phyloP scores from a whole-genome alignment of 2,888 invertebrate species.

The Metalampra italica region DNA sequence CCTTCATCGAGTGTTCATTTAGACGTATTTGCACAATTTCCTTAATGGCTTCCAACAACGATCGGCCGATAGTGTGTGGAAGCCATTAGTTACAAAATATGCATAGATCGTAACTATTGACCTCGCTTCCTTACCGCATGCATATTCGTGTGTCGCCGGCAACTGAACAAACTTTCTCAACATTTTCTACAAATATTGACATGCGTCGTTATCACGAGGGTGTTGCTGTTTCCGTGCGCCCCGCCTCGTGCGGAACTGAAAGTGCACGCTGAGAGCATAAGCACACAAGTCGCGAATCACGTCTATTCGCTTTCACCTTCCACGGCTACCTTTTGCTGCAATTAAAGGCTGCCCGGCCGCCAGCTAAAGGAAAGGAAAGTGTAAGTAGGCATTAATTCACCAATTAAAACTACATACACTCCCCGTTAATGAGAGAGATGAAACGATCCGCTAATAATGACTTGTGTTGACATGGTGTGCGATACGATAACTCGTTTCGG shows the following conservation, averaged over 20 bases:
- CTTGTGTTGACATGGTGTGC: constrained; percentile 13
- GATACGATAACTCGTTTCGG: constrained; percentile 23
- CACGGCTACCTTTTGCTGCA: constrained; percentile 28
- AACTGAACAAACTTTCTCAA: constrained; percentile 35
- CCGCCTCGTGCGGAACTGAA: constrained; percentile 30
- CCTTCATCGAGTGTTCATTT: constrained; percentile 37
- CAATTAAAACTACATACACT: constrained; percentile 23
- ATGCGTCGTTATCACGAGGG: constrained; percentile 36
- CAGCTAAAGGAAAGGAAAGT: constrained; percentile 31
- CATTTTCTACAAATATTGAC: constrained; percentile 51
- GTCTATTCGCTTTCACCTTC: constrained; percentile 53
- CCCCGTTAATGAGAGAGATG: constrained; percentile 23
- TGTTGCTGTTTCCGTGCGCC: constrained; percentile 3
- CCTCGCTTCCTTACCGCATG: constrained; percentile 3
- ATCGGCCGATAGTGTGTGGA: constrained; percentile 1
- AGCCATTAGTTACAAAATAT: constrained; percentile 7
- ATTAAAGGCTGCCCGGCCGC: constrained; percentile 35
- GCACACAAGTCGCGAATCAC: constrained; percentile 36
- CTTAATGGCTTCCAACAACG: constrained; percentile 17
- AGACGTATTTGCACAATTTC: constrained; percentile 34
- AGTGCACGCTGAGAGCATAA: constrained; percentile 34
- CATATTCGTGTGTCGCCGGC: constrained; percentile 1
- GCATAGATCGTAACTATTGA: constrained; percentile 3
- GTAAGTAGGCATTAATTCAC: constrained; percentile 28
- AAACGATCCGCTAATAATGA: constrained; percentile 13